These are phyloP conservation scores for Diorhabda elongata DNA, from an alignment of 1,140 invertebrate genomes.

Conservation along the genomic window DNA sequence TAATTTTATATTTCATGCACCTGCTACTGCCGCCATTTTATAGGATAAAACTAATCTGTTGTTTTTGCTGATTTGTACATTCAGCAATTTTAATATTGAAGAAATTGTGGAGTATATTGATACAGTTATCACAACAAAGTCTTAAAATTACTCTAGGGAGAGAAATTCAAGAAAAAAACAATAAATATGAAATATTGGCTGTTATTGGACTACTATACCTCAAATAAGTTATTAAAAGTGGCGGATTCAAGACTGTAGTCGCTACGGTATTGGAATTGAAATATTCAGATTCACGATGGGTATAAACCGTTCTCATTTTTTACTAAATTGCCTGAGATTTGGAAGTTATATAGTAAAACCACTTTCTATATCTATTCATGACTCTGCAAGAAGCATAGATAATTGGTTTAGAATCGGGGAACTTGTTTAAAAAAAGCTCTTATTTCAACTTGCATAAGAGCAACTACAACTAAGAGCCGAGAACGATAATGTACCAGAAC, in stretches of 20 bases:
- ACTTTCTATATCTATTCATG: no score
- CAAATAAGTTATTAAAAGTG: not conserved
- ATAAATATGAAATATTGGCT: conserved; percentile 6
- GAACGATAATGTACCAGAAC: no score
- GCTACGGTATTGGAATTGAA: conserved; percentile 10
- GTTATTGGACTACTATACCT: conserved; percentile 7
- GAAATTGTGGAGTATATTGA: no score
- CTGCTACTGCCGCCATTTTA: not conserved
- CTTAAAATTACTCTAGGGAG: not conserved
- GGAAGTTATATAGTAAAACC: not conserved
- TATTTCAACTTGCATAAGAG: no score
- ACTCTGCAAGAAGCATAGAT: no score
- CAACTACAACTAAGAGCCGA: no score
- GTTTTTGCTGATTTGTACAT: not conserved
- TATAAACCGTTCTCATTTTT: conserved; percentile 16
- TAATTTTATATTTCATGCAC: conserved; percentile 5
- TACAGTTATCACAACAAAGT: not conserved
- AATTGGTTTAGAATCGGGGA: no score
- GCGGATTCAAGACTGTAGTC: conserved; percentile 8
- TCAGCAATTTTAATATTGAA: no score
- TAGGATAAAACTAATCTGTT: not conserved
- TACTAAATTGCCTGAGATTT: conserved; percentile 14
- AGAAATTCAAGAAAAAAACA: conserved; percentile 10
- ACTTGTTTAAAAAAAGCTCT: no score
- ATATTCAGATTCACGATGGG: conserved; percentile 15